A percentile compares a stretch with the other conserved stretches of the same genome.
These are phyloP conservation scores for Stegophylla sp. DNA, from an alignment of 2,888 invertebrate species.

Conservation along the genomic window DNA sequence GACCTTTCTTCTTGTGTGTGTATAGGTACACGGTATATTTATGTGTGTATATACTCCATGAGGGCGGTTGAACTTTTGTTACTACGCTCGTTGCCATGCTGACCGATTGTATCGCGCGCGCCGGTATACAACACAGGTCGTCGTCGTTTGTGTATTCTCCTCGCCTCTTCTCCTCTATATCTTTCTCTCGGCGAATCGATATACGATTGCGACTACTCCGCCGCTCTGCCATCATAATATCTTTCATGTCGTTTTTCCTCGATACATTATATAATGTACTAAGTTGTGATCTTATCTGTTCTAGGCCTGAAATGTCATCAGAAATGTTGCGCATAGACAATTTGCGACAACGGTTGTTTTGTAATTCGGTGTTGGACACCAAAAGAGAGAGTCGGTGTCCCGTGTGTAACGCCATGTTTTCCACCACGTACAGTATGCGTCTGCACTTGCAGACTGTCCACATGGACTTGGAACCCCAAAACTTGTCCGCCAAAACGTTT, in stretches of 20 bases:
- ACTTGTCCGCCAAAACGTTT: conserved; percentile 39
- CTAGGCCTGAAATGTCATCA: conserved; percentile 48
- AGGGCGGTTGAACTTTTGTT: conserved; percentile 58
- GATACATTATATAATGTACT: background rate
- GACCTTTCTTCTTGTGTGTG: conserved; percentile 33
- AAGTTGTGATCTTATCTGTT: conserved; percentile 1
- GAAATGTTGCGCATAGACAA: conserved; percentile 56
- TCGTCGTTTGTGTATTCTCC: conserved; percentile 7
- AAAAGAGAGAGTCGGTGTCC: conserved; percentile 52
- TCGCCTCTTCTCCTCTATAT: conserved; percentile 18
- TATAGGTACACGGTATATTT: background rate
- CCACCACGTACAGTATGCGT: conserved; percentile 52
- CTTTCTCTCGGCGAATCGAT: conserved; percentile 34
- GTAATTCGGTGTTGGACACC: conserved; percentile 46
- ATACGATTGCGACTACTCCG: background rate
- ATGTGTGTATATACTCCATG: conserved; percentile 34
- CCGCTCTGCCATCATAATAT: background rate
- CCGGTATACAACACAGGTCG: background rate
- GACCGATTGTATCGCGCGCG: conserved; percentile 31
- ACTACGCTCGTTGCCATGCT: conserved; percentile 53
- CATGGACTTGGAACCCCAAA: conserved; percentile 49
- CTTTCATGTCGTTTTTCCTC: background rate
- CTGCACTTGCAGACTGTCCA: conserved; percentile 51
- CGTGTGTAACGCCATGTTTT: conserved; percentile 53
- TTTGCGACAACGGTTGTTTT: conserved; percentile 50